Percentiles rank a stretch among this genome's conserved stretches.
These are phyloP conservation scores for Pipa parva DNA, from an alignment of 2,113 vertebrate species.

Conservation along the genomic window DNA sequence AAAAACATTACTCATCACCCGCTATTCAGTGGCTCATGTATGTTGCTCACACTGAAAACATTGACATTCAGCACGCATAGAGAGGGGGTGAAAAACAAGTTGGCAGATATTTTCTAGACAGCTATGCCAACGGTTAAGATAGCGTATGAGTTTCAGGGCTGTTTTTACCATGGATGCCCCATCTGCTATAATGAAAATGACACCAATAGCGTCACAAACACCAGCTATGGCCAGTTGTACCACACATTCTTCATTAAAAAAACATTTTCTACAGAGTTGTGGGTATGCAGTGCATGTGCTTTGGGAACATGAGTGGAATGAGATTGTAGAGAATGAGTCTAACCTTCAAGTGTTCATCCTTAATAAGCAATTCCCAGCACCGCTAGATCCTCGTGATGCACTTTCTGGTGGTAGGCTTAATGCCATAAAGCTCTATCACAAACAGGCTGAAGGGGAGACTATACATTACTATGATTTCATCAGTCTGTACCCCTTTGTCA, in stretches of 20 bases:
- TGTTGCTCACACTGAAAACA: background rate
- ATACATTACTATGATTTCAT: background rate
- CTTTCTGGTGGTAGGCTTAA: background rate
- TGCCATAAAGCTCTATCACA: background rate
- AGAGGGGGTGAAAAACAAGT: background rate
- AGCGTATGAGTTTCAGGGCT: background rate
- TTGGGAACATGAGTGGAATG: background rate
- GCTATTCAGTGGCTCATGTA: conserved; percentile 12
- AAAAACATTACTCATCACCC: background rate
- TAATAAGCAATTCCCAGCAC: background rate
- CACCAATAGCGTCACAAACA: background rate
- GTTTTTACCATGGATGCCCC: background rate
- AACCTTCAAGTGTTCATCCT: no score
- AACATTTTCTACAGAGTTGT: background rate
- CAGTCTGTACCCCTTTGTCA: background rate
- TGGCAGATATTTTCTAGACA: background rate
- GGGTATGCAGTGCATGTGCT: background rate
- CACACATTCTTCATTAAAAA: background rate
- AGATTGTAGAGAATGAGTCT: no score
- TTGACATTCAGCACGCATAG: background rate
- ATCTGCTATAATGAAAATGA: background rate
- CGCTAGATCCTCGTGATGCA: background rate
- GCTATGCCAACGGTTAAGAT: background rate
- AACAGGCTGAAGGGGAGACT: background rate
- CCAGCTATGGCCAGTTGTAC: background rate